A percentile compares a stretch with the other conserved stretches of the same genome.
Evolutionary conservation across 2,888 invertebrate genomes (phyloP).

Genomic region (Lydus trimaculatus): DNA sequence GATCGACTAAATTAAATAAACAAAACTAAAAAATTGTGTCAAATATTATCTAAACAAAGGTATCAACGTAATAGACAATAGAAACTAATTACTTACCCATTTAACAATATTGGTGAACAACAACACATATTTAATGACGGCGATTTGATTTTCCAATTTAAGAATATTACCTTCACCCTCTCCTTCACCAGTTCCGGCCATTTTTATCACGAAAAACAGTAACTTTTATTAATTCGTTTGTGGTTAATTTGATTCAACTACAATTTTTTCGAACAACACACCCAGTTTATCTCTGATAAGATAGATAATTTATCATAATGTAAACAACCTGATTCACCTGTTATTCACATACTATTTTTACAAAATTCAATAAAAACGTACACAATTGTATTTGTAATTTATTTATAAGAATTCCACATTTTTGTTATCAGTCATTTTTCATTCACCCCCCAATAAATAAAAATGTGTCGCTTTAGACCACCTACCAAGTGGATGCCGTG

Average conservation of each 20-base stretch:
- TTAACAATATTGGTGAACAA: conserved; percentile 82
- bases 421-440: conserved; percentile 7
- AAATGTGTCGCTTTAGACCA: not conserved
- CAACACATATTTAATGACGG: conserved; percentile 81
- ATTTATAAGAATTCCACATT: not conserved
- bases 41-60: not conserved
- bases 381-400: not conserved
- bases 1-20: not conserved
- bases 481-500: conserved; percentile 6
- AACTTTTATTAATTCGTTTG: not conserved
- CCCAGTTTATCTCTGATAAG: conserved; percentile 47
- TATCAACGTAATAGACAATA: not conserved
- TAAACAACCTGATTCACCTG: conserved; percentile 32
- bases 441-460: not conserved
- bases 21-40: not conserved
- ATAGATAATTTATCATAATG: conserved; percentile 35
- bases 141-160: conserved; percentile 78
- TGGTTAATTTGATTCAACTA: conserved; percentile 27
- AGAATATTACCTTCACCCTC: conserved; percentile 64
- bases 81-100: conserved; percentile 72
- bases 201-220: conserved; percentile 47
- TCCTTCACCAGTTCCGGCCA: conserved; percentile 68
- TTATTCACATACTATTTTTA: not conserved
- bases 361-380: not conserved
- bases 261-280: conserved; percentile 34